phyloP scores from a whole-genome alignment of 2,113 vertebrate species.

The Plecotus auritus region DNA sequence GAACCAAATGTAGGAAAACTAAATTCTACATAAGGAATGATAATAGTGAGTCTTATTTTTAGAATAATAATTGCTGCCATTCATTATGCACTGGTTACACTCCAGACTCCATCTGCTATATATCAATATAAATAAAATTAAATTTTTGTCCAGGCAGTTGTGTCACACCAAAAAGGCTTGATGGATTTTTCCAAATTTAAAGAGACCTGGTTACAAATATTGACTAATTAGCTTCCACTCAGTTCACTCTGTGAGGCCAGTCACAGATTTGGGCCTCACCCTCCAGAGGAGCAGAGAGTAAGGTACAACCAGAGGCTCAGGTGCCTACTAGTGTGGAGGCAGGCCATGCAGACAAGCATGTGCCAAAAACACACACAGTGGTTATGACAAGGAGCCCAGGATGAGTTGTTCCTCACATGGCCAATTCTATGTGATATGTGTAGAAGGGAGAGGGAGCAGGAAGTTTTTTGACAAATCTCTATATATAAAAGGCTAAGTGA shows the following conservation, averaged over 20 bases:
- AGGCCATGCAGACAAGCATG: fast-evolving
- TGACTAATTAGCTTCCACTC: not conserved
- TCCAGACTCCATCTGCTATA: not conserved
- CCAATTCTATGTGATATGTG: not conserved
- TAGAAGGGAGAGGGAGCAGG: not conserved
- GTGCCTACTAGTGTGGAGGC: not conserved
- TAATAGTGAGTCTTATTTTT: not conserved
- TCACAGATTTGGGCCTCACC: fast-evolving
- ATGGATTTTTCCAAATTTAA: not conserved
- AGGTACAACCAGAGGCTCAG: fast-evolving
- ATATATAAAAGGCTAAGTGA: too few relatives aligned
- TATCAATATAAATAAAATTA: not conserved
- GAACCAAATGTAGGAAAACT: not conserved
- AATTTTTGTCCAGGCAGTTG: not conserved
- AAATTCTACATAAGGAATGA: not conserved
- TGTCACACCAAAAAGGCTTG: not conserved
- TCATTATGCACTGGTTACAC: not conserved
- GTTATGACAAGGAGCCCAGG: not conserved
- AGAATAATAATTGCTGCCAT: not conserved
- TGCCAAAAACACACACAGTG: fast-evolving
- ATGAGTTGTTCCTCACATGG: not conserved
- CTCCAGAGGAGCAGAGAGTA: not conserved
- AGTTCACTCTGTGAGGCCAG: not conserved
- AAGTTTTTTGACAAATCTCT: not conserved
- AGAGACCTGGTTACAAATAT: not conserved